Conservation (phyloP, 2,888 invertebrate species). For the Pristionchus japonicus region DNA sequence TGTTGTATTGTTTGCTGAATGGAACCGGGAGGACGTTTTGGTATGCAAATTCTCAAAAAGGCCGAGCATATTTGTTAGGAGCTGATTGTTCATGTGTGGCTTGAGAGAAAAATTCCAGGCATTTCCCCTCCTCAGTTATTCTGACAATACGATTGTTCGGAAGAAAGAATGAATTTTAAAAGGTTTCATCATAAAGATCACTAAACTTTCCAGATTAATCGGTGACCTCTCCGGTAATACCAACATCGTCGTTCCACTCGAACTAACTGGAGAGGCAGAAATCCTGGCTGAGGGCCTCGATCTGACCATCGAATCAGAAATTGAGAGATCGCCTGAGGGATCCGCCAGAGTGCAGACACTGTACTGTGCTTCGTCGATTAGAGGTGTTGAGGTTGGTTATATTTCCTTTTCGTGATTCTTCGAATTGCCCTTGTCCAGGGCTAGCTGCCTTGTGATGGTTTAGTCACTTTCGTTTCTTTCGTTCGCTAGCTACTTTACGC, state of each 20-base stretch:
- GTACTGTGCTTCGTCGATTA: slow-evolving; percentile 19
- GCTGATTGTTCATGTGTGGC: too few species aligned
- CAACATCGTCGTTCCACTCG: slow-evolving; percentile 66
- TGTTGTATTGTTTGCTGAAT: not conserved
- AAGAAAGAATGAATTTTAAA: too few species aligned
- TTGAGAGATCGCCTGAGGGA: slow-evolving; percentile 32
- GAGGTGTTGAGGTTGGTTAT: not conserved
- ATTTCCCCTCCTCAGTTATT: not conserved
- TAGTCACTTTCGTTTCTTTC: too few species aligned
- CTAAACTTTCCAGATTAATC: slow-evolving; percentile 56
- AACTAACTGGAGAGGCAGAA: slow-evolving; percentile 65
- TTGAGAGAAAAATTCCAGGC: too few species aligned
- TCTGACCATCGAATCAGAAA: slow-evolving; percentile 49
- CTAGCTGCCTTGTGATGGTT: too few species aligned
- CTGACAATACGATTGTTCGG: too few species aligned
- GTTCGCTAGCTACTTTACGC: too few species aligned
- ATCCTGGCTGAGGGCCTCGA: slow-evolving; percentile 65
- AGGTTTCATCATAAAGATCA: not conserved
- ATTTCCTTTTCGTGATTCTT: too few species aligned
- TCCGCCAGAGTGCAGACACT: not conserved
- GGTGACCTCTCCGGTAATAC: slow-evolving; percentile 64
- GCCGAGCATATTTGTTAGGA: not conserved
- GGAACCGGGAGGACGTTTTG: not conserved
- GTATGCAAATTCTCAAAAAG: not conserved
- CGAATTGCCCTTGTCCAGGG: too few species aligned